phyloP scores from a whole-genome alignment of 2,113 vertebrate genomes.

The Entomyzon cyanotis region DNA sequence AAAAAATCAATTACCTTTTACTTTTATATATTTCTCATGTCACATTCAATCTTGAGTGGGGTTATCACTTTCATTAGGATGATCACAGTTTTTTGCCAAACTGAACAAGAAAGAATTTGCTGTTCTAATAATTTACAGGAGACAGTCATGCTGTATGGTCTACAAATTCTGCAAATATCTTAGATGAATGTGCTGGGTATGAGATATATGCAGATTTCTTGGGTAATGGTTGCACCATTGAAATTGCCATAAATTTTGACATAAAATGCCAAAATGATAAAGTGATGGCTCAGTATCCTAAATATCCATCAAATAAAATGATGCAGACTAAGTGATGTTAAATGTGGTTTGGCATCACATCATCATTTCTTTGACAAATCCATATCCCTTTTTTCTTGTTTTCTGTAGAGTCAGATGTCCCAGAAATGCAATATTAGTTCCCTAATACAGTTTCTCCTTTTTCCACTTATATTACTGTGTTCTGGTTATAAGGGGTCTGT shows the following conservation, averaged over 20 bases:
- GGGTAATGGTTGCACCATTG: neutral
- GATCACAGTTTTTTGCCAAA: neutral
- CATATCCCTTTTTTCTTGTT: neutral
- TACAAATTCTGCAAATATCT: neutral
- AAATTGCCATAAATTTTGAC: neutral
- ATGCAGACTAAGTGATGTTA: neutral
- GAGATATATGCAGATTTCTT: neutral
- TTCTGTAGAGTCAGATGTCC: neutral
- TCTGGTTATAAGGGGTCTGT: neutral
- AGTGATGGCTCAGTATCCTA: neutral
- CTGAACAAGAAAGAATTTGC: neutral
- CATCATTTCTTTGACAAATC: neutral
- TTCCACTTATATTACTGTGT: neutral
- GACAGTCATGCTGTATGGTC: neutral
- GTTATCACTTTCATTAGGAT: neutral
- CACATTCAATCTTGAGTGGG: neutral
- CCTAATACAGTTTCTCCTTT: neutral
- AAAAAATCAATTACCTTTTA: neutral
- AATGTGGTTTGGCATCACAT: neutral
- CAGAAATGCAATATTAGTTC: neutral
- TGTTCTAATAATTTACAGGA: neutral
- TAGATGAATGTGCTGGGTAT: neutral
- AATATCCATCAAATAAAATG: neutral
- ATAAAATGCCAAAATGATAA: neutral
- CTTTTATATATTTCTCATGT: neutral